Evolutionary conservation across 2,797 vertebrate genomes (phyloP).

Genomic region (Rhynchotus rufescens): DNA sequence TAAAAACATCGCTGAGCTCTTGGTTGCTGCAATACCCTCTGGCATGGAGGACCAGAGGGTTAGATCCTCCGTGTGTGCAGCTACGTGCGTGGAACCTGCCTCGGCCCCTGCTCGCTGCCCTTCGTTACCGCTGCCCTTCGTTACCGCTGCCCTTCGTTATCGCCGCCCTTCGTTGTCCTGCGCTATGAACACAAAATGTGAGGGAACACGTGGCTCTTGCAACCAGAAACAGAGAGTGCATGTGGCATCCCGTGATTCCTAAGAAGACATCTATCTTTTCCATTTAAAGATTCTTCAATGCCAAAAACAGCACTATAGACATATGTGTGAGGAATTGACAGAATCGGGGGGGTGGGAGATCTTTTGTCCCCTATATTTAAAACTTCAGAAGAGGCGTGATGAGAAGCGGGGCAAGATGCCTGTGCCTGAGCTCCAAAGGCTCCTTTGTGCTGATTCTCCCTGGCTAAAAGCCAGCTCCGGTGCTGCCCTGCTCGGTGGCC

Average conservation of each 20-base stretch:
- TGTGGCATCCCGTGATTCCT: background rate
- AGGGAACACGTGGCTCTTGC: background rate
- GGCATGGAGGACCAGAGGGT: background rate
- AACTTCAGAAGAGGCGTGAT: slow-evolving; percentile 28
- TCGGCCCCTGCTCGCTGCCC: background rate
- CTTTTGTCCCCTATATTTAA: slow-evolving; percentile 26
- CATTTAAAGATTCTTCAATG: background rate
- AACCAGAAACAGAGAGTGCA: background rate
- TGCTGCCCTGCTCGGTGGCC: background rate
- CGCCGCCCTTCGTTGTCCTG: background rate
- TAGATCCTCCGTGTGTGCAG: fast-evolving
- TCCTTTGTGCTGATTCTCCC: background rate
- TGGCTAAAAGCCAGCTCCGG: background rate
- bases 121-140: fast-evolving
- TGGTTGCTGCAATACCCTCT: background rate
- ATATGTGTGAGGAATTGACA: background rate
- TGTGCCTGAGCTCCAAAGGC: background rate
- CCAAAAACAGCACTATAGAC: background rate
- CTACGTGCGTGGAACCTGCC: background rate
- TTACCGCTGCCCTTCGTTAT: background rate
- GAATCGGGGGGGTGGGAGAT: background rate
- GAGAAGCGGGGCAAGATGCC: background rate
- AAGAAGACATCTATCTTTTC: background rate
- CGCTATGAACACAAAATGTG: fast-evolving
- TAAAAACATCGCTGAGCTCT: background rate